These are phyloP conservation scores for Campylomormyrus numenius DNA, from an alignment of 2,113 vertebrate genomes.

Conservation along the genomic window DNA sequence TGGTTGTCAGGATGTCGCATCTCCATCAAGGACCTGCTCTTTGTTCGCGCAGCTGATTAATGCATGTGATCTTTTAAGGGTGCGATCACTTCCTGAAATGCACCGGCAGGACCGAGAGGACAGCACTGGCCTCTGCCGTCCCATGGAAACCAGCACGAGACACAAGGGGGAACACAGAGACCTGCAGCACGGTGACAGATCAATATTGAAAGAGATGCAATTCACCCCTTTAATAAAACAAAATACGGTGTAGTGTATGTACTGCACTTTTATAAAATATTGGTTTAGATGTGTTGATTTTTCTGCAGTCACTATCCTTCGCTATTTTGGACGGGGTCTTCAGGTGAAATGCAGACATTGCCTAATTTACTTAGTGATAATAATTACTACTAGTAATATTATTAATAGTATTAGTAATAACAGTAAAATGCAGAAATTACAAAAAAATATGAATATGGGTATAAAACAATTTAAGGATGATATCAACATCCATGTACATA, in stretches of 20 bases:
- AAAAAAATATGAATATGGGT: neutral
- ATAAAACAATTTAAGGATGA: neutral
- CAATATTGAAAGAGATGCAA: conserved; percentile 8
- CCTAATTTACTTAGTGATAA: neutral
- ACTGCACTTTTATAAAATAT: neutral
- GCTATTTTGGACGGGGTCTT: neutral
- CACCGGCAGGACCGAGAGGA: conserved; percentile 9
- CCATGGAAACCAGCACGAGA: neutral
- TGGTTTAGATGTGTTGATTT: neutral
- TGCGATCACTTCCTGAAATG: conserved; percentile 19
- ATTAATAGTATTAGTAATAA: neutral
- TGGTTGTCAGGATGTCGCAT: conserved; percentile 23
- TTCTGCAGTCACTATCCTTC: neutral
- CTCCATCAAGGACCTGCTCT: conserved; percentile 19
- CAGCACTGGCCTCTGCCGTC: neutral
- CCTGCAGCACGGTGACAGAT: neutral
- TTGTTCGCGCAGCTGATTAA: conserved; percentile 26
- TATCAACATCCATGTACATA: neutral
- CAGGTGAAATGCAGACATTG: neutral
- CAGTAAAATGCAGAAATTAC: neutral
- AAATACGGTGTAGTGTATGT: neutral
- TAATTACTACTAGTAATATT: neutral
- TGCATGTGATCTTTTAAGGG: conserved; percentile 31
- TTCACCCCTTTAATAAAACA: neutral
- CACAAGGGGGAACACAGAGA: neutral